Conservation (phyloP, 2,113 vertebrate genomes). For the Patagioenas fasciata region DNA sequence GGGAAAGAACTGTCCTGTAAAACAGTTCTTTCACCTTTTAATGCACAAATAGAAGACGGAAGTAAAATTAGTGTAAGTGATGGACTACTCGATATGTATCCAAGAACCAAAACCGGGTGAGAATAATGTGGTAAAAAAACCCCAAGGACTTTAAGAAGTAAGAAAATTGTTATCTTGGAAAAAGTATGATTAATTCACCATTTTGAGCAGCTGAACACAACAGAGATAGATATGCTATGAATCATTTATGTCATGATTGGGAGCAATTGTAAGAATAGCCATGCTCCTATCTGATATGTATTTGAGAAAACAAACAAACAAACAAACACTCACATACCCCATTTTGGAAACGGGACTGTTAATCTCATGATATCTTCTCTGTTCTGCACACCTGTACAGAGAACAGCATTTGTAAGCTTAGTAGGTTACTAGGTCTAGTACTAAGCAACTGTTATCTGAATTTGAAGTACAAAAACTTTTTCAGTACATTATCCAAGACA, state of each 20-base stretch:
- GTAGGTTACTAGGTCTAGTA: neutral
- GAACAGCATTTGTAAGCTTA: neutral
- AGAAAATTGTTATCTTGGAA: neutral
- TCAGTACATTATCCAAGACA: neutral
- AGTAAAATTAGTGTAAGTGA: neutral
- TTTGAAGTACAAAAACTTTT: neutral
- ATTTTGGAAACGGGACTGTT: too few species aligned
- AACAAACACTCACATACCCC: too few species aligned
- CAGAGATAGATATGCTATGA: neutral
- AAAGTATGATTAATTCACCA: neutral
- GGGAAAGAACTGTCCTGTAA: neutral
- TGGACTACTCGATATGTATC: neutral
- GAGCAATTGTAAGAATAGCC: neutral
- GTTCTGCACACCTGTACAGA: rapidly evolving
- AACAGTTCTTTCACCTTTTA: neutral
- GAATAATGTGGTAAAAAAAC: neutral
- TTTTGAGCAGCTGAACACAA: neutral
- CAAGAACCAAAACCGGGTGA: neutral
- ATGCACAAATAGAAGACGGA: neutral
- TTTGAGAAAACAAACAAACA: neutral
- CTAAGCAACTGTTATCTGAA: neutral
- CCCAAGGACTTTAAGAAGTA: neutral
- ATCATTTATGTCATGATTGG: neutral
- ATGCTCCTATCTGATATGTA: neutral
- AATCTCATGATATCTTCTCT: neutral